A percentile compares a stretch with the other conserved stretches of the same genome.
Evolutionary conservation across 2,797 vertebrate species (phyloP).

Genomic region (Emydoidea blandingii): DNA sequence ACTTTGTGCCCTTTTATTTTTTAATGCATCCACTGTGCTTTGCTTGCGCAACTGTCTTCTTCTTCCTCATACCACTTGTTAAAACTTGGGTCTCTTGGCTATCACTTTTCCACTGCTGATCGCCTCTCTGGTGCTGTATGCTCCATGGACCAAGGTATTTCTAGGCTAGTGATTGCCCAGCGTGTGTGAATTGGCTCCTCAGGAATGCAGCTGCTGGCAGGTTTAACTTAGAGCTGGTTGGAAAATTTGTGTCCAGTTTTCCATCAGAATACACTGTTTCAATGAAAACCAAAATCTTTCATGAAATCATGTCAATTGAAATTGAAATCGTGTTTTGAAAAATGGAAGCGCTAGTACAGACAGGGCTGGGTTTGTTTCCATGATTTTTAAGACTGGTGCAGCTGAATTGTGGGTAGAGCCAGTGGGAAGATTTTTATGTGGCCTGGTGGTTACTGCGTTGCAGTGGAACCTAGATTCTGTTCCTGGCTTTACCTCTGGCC

Average conservation of each 20-base stretch:
- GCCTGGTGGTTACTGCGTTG: background rate
- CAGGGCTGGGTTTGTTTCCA: too few species aligned
- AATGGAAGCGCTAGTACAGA: too few species aligned
- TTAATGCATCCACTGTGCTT: background rate
- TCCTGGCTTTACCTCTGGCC: background rate
- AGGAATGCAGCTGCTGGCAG: background rate
- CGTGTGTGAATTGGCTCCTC: background rate
- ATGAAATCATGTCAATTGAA: background rate
- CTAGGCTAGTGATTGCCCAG: background rate
- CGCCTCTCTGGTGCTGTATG: background rate
- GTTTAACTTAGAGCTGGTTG: background rate
- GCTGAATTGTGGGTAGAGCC: background rate
- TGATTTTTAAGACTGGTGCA: background rate
- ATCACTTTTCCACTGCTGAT: background rate
- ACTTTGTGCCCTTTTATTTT: background rate
- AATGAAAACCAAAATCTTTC: background rate
- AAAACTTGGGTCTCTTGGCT: background rate
- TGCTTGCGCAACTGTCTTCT: background rate
- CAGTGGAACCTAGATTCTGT: background rate
- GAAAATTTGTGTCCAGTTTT: background rate
- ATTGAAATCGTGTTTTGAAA: too few species aligned
- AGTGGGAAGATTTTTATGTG: background rate
- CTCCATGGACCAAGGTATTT: background rate
- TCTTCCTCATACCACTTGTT: background rate
- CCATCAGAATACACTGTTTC: background rate